Evolutionary conservation across 2,888 invertebrate species (phyloP), one percentile per base, ranked within the genome.

Genomic region (Diarsia brunnea): DNA sequence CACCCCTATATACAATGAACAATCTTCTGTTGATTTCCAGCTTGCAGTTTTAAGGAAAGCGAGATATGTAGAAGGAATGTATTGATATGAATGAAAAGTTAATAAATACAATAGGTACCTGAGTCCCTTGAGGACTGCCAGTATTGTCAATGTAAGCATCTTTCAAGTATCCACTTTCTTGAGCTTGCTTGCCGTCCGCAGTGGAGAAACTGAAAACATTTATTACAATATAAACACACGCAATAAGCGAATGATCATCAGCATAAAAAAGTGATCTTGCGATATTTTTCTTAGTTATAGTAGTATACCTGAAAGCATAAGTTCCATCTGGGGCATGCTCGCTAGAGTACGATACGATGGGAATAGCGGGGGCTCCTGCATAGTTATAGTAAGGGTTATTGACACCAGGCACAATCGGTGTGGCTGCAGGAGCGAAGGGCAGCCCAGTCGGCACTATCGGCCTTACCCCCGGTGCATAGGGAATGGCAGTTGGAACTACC

Each of bases 181-280:
- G 98, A 11, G 97, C 98, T 89, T 98, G 97, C 87, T 98, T 98
- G 67, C 98, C 98, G 93, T 98, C 98, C 55, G 97, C 98, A 64
- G 98, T 97, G 64, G 97, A 96, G 90, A 98, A 98, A 91, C 98
- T 98, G 64, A 64, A 76, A 74, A 31, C 53, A 79, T 31, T 71
- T 2, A 43, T 75, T 47, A 16, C 1, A 60, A 51, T 19, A 21
- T 21, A 38, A n/a, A n/a, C n/a, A n/a, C n/a, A n/a, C n/a, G n/a
- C n/a, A 27, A 16, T 12, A 14, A 14, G 51, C 2, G 0, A 47
- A 47, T 38, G 38, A 38, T 38, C 38, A 38, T 38, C 38, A 31
- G 31, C 31, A 31, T 2, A 5, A 10, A 45, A 45, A 45, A 45
- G 45, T 45, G 45, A n/a, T 8, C 31, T 14, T 70, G 16, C 3